These are phyloP conservation scores for Equus przewalskii DNA, from an alignment of 2,113 vertebrate species.

Conservation along the genomic window DNA sequence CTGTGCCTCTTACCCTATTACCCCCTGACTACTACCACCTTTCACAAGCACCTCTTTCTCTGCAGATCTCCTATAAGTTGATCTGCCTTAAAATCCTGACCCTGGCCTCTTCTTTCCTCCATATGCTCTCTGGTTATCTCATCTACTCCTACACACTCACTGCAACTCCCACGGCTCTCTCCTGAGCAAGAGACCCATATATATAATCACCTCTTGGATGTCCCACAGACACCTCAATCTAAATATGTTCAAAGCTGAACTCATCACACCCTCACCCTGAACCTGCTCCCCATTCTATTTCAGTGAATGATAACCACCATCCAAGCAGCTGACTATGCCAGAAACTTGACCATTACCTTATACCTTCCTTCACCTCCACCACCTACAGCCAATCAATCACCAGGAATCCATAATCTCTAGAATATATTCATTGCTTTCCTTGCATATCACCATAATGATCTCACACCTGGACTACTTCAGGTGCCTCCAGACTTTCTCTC, in stretches of 20 bases:
- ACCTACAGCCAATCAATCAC: background rate
- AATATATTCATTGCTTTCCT: background rate
- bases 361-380: background rate
- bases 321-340: background rate
- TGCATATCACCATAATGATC: background rate
- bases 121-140: background rate
- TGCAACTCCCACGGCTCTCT: background rate
- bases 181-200: background rate
- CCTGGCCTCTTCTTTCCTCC: slow-evolving; percentile 11
- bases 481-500: background rate
- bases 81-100: background rate
- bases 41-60: slow-evolving; percentile 23
- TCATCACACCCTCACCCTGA: background rate
- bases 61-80: background rate
- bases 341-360: background rate
- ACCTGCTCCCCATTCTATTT: slow-evolving; percentile 13
- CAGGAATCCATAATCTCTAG: background rate
- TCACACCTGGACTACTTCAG: background rate
- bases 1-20: background rate
- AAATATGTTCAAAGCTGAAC: slow-evolving; percentile 25
- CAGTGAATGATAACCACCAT: background rate
- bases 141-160: background rate
- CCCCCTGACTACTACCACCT: background rate
- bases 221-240: background rate
- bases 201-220: background rate